These are phyloP conservation scores for Paracentrotus lividus DNA, from an alignment of 53 echinoderm and acorn worm species.

Conservation along the genomic window DNA sequence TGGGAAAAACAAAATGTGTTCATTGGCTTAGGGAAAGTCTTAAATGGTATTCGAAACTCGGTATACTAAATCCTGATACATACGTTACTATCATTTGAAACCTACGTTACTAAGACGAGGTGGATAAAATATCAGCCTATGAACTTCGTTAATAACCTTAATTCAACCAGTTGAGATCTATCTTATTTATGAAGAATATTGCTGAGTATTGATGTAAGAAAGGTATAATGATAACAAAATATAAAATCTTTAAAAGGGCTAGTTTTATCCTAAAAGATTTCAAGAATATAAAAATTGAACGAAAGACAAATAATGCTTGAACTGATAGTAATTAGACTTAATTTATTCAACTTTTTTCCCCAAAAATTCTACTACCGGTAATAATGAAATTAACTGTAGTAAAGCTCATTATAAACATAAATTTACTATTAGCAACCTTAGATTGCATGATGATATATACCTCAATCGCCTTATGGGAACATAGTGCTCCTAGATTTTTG, in stretches of 20 bases:
- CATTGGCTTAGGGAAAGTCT: background rate
- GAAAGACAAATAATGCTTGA: background rate
- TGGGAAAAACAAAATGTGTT: background rate
- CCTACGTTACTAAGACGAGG: constrained; percentile 18
- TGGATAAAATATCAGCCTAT: constrained; percentile 28
- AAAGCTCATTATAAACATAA: constrained; percentile 26
- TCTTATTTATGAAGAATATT: background rate
- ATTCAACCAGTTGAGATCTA: background rate
- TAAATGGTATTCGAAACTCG: constrained; percentile 25
- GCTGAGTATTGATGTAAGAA: background rate
- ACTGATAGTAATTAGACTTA: constrained; percentile 14
- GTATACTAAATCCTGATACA: constrained; percentile 17
- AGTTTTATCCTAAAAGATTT: background rate
- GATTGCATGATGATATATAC: background rate
- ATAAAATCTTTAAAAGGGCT: background rate
- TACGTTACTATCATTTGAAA: constrained; percentile 37
- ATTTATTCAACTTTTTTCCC: background rate
- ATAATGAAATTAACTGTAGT: constrained; percentile 9
- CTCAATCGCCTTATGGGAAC: background rate
- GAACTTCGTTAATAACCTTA: background rate
- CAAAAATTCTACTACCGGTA: background rate
- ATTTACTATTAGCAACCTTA: background rate
- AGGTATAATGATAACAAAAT: constrained; percentile 1
- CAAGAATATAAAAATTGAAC: constrained; percentile 34
- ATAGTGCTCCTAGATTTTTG: too few relatives aligned